Base-by-base conservation (phyloP, 2,113 vertebrate genomes). In the Crotalus tigris region DNA sequence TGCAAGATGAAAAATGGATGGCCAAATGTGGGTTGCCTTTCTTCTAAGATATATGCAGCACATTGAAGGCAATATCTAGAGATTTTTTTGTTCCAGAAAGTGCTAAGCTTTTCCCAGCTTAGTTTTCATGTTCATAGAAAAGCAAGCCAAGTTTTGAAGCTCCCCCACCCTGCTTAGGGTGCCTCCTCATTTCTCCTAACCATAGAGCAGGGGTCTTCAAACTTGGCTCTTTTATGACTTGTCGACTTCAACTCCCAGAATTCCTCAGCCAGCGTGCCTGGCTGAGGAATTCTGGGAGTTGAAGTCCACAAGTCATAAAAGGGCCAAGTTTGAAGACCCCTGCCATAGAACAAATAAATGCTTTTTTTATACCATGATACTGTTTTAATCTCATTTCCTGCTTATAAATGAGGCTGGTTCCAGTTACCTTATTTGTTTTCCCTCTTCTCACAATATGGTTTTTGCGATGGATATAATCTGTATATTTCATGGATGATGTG, bases 1-100 rank as follows among this genome's bases (percentile, higher is more conserved):
- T 54, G 93, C 93, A 91, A 92, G 33, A 92, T 92, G 85, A 91
- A 95, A 51, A 96, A 96, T 93, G n/a, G 59, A 91, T 96, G 92
- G 88, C 91, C 91, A 87, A 94, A 93, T 88, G 51, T 23, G 49
- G 26, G 86, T 53, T 57, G 24, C 54, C 2, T 90, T 33, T 61
- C 54, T 86, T 93, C 93, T 92, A 46, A 85, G 93, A 89, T 93
- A 0, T 1, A 4, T 64, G 61, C 61, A 64, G 61, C 61, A n/a
- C 10, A 7, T 29, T n/a, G 24, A 13, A 44, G 88, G 44, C 11
- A 85, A 69, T 26, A 24, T 55, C 21, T 85, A 85, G 49, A 24
- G 19, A 33, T 10, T 75, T 44, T 49, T 49, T 54, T 23, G 24
- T 75, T 24, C 19, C 44, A 87, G n/a, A 15, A 39, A 86, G 55